Evolutionary conservation across 1,140 invertebrate genomes (phyloP), one percentile per base, ranked within the genome.

Genomic region (Sarcophaga peregrina): DNA sequence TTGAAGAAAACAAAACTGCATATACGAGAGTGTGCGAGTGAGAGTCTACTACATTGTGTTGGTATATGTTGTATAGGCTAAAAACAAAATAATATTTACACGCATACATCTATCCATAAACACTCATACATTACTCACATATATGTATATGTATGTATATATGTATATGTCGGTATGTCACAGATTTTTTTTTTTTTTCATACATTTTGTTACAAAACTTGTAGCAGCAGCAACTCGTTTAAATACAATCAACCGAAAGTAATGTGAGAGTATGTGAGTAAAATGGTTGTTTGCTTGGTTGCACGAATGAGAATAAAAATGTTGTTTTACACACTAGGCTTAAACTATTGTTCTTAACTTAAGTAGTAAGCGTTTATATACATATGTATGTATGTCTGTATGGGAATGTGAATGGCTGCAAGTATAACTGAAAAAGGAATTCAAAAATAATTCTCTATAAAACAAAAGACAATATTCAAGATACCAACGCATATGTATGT

Each of bases 1-100:
- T 47, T 78, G n/a, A 78, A 78, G 75, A 78, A 78, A 78, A 78
- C 75, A 78, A 78, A 58, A 78, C 75, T 78, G 50, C 25, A 50
- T 72, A 72, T 72, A 72, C 62, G 25, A 37, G 25, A 37, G 25
- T 37, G 25, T 37, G 25, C 25, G 25, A 37, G 25, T 4, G 25
- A 37, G 25, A 37, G 25, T 37, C 1, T 37, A n/a, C 25, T 37
- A 37, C 25, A 37, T 37, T 37, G 25, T 37, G 25, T 37, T 37
- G 25, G 1, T 2, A 37, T 37, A 37, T 37, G 25, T 37, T 68
- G 62, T 58, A n/a, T 68, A 68, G 62, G 62, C 62, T 68, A 68
- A 9, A 37, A 68, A 68, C 62, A 68, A 68, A 68, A 68, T 68
- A n/a, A 20, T 68, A n/a, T 68, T 68, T 68, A 68, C 62, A 68